Percentiles rank a stretch among this genome's conserved stretches.
Evolutionary conservation across 2,888 invertebrate species (phyloP).

Genomic region (Drosophila mayaguana): DNA sequence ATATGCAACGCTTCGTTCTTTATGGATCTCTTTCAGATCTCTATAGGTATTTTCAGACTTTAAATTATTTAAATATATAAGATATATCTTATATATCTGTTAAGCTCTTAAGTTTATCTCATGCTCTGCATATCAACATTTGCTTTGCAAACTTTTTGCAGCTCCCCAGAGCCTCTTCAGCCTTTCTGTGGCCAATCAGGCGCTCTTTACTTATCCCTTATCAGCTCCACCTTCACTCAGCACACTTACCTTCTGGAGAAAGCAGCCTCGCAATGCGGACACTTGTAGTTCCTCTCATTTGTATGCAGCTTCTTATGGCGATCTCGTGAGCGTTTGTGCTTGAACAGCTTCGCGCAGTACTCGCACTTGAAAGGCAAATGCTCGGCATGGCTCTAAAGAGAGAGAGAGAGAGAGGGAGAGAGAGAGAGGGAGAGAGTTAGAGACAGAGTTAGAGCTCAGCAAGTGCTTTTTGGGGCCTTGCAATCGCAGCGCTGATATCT

Average conservation of each 20-base stretch:
- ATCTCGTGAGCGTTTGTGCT: constrained; percentile 97
- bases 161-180: not conserved
- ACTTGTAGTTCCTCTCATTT: constrained; percentile 95
- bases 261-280: constrained; percentile 95
- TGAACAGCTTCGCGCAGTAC: constrained; percentile 96
- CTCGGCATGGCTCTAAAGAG: constrained; percentile 90
- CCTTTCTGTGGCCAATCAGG: not conserved
- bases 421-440: not conserved
- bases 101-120: not conserved
- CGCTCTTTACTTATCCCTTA: too few species aligned
- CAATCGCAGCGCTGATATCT: constrained; percentile 21
- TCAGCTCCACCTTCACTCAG: not conserved
- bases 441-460: constrained; percentile 12
- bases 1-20: too few species aligned
- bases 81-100: too few species aligned
- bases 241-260: constrained; percentile 93
- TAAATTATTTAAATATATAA: too few species aligned
- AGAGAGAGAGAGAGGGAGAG: not conserved
- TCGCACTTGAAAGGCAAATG: constrained; percentile 97
- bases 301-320: constrained; percentile 97
- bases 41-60: too few species aligned
- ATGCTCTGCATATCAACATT: not conserved
- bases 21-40: too few species aligned
- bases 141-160: too few species aligned
- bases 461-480: constrained; percentile 31